Conservation (phyloP, 2,888 invertebrate genomes). For the Aromia moschata region DNA sequence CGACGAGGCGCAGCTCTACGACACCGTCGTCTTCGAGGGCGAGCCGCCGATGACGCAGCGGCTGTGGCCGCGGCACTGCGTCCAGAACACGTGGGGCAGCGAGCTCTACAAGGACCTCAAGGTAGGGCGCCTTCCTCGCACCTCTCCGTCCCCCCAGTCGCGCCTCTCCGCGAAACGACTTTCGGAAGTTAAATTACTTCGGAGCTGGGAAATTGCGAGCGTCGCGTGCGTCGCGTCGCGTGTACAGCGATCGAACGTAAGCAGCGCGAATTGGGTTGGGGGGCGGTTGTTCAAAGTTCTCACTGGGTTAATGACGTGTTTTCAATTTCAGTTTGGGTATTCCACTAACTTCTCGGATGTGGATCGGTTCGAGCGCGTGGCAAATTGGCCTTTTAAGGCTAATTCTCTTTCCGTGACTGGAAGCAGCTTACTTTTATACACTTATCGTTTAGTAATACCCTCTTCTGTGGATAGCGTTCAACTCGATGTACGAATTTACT, state of each 20-base stretch:
- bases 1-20: constrained; percentile 78
- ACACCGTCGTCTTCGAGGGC: constrained; percentile 89
- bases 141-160: neutral
- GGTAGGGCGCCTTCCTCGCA: constrained; percentile 60
- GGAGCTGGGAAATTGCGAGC: constrained; percentile 15
- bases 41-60: constrained; percentile 85
- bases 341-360: too few relatives aligned
- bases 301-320: neutral
- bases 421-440: too few relatives aligned
- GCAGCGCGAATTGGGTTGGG: constrained; percentile 11
- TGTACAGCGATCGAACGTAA: constrained; percentile 32
- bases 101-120: constrained; percentile 89
- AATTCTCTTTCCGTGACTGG: too few relatives aligned
- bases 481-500: too few relatives aligned
- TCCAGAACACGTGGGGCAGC: constrained; percentile 93
- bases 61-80: constrained; percentile 95
- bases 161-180: neutral
- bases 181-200: constrained; percentile 38
- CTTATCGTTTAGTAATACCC: too few relatives aligned
- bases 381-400: too few relatives aligned
- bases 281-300: constrained; percentile 10
- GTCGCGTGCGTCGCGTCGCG: constrained; percentile 34
- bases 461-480: too few relatives aligned
- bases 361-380: too few relatives aligned
- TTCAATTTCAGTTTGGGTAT: constrained; percentile 4